phyloP scores from a whole-genome alignment of 2,888 invertebrate species.

The Thecocarcelia acutangulata region DNA sequence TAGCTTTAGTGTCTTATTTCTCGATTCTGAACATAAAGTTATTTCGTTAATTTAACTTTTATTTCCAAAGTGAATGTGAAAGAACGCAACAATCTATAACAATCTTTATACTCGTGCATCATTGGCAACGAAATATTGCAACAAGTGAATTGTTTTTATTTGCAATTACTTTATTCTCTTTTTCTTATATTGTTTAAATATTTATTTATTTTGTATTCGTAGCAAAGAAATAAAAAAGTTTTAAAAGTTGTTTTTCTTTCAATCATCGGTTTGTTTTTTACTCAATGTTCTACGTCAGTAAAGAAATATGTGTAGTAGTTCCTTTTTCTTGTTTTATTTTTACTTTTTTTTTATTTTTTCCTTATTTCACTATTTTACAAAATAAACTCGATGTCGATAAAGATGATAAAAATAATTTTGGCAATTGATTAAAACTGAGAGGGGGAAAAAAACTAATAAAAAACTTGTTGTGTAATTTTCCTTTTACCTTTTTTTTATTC shows the following conservation, averaged over 20 bases:
- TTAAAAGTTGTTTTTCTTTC: background rate
- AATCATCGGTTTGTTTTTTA: background rate
- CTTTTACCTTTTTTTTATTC: too few species aligned
- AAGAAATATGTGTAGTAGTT: background rate
- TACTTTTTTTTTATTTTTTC: too few species aligned
- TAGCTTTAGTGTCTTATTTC: background rate
- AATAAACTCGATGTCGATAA: background rate
- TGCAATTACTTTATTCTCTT: background rate
- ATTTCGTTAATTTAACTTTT: slow-evolving; percentile 37
- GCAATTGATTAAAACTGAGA: too few species aligned
- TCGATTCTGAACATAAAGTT: slow-evolving; percentile 1
- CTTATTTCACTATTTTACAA: background rate
- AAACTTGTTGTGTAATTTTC: too few species aligned
- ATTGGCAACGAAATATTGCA: slow-evolving; percentile 20
- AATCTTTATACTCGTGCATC: background rate
- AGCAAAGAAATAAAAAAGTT: slow-evolving; percentile 4
- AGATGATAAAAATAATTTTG: background rate
- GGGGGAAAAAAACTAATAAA: too few species aligned
- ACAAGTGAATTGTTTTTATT: slow-evolving; percentile 22
- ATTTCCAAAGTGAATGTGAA: background rate
- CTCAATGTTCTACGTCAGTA: background rate
- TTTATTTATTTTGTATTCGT: background rate
- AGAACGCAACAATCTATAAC: background rate
- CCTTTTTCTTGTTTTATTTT: too few species aligned
- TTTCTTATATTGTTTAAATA: slow-evolving; percentile 14